These are phyloP conservation scores for Melanotaenia trifasciata DNA, from an alignment of 2,797 vertebrate genomes.

Conservation along the genomic window DNA sequence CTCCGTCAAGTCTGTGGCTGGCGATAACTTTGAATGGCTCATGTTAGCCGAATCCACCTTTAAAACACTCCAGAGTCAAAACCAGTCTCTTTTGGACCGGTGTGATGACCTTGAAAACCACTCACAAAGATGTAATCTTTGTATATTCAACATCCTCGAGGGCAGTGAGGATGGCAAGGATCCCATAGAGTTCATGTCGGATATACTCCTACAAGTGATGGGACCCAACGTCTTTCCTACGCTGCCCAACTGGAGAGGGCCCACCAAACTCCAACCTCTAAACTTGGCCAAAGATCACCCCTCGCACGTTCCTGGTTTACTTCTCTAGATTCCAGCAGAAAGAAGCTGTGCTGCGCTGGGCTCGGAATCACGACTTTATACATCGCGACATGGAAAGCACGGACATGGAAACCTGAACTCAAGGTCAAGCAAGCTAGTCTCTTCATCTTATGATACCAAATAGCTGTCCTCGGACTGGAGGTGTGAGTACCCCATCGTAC, in stretches of 20 bases:
- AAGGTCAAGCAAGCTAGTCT: not conserved
- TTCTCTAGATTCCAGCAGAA: slow-evolving; percentile 12
- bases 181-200: not conserved
- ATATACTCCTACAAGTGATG: not conserved
- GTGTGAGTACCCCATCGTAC: not conserved
- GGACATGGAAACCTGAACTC: not conserved
- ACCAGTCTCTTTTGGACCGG: not conserved
- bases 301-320: slow-evolving; percentile 12
- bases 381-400: not conserved
- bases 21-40: slow-evolving; percentile 9
- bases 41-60: not conserved
- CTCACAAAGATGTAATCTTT: not conserved
- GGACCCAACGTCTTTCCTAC: not conserved
- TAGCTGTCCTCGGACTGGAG: not conserved
- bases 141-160: not conserved
- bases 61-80: not conserved
- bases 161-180: not conserved
- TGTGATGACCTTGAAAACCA: not conserved
- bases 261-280: not conserved
- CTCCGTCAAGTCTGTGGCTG: not conserved
- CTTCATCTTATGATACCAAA: not conserved
- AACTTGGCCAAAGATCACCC: not conserved
- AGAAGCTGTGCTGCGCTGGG: slow-evolving; percentile 8
- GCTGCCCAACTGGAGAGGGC: slow-evolving; percentile 4
- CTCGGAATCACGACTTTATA: slow-evolving; percentile 7